Evolutionary conservation across 1,140 invertebrate genomes (phyloP).

Genomic region (Euwallacea similis): DNA sequence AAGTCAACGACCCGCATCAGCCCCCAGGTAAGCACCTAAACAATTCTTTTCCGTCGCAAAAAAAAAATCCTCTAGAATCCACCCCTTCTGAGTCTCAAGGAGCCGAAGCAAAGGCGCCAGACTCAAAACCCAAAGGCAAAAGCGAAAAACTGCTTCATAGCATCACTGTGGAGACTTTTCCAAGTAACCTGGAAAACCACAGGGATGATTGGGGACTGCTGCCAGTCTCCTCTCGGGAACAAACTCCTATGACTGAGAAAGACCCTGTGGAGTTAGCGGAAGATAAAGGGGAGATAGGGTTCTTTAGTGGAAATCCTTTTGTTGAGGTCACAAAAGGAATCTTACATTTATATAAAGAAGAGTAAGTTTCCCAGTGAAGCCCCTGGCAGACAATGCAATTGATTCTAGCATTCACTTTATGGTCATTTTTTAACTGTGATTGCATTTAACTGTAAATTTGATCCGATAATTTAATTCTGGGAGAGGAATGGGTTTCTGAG

Average conservation of each 20-base stretch:
- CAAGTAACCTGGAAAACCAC: slow-evolving; percentile 56
- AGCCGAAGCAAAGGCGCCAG: slow-evolving; percentile 31
- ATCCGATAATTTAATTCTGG: too few relatives aligned
- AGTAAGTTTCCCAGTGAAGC: slow-evolving; percentile 51
- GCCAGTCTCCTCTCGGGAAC: slow-evolving; percentile 53
- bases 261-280: slow-evolving; percentile 49
- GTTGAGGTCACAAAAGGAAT: slow-evolving; percentile 97
- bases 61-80: not conserved
- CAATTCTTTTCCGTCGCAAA: not conserved
- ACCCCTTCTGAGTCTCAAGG: slow-evolving; percentile 21
- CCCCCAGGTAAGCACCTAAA: slow-evolving; percentile 46
- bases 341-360: slow-evolving; percentile 94
- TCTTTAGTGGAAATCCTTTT: slow-evolving; percentile 95
- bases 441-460: too few relatives aligned
- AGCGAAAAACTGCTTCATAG: slow-evolving; percentile 60
- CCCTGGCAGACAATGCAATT: not conserved
- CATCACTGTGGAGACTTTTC: slow-evolving; percentile 69
- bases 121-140: slow-evolving; percentile 33
- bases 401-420: not conserved
- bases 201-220: slow-evolving; percentile 56
- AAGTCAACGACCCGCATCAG: slow-evolving; percentile 55
- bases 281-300: slow-evolving; percentile 69
- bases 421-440: too few relatives aligned
- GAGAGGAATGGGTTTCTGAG: too few relatives aligned
- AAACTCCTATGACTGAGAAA: slow-evolving; percentile 53